Evolutionary conservation across 2,797 vertebrate species (phyloP).

Genomic region (Anableps anableps): DNA sequence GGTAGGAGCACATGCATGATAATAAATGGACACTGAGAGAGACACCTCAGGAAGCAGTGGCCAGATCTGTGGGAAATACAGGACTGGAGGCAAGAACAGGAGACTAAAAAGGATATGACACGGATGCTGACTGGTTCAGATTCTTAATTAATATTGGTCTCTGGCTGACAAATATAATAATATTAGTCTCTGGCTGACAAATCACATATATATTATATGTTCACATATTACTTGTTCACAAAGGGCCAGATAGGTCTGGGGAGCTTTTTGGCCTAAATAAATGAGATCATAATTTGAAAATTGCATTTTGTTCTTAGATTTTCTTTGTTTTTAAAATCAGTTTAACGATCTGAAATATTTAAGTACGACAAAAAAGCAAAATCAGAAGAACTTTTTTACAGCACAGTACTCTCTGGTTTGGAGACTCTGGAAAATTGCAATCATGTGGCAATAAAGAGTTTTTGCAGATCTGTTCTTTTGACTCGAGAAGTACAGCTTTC

Average conservation of each 20-base stretch:
- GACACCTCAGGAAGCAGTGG: slow-evolving; percentile 27
- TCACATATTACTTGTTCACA: background rate
- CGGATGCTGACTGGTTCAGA: slow-evolving; percentile 2
- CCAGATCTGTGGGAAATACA: slow-evolving; percentile 31
- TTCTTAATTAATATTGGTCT: background rate
- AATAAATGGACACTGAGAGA: slow-evolving; percentile 44
- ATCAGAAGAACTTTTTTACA: background rate
- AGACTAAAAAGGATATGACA: slow-evolving; percentile 30
- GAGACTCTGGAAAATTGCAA: background rate
- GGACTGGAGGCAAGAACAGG: slow-evolving; percentile 14
- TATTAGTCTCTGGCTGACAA: background rate
- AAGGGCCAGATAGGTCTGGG: background rate
- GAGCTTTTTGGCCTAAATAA: background rate
- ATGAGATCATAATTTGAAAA: background rate
- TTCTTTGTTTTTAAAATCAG: background rate
- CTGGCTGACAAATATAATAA: background rate
- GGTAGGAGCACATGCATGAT: slow-evolving; percentile 42
- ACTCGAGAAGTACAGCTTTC: background rate
- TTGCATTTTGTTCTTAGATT: background rate
- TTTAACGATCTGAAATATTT: slow-evolving; percentile 19
- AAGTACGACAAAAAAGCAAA: background rate
- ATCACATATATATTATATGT: too few species aligned
- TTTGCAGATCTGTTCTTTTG: background rate
- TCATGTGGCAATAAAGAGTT: background rate
- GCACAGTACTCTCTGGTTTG: background rate